Evolutionary conservation across 2,113 vertebrate species (phyloP), one percentile per base, ranked within the genome.

Genomic region (Notothenia rossii): DNA sequence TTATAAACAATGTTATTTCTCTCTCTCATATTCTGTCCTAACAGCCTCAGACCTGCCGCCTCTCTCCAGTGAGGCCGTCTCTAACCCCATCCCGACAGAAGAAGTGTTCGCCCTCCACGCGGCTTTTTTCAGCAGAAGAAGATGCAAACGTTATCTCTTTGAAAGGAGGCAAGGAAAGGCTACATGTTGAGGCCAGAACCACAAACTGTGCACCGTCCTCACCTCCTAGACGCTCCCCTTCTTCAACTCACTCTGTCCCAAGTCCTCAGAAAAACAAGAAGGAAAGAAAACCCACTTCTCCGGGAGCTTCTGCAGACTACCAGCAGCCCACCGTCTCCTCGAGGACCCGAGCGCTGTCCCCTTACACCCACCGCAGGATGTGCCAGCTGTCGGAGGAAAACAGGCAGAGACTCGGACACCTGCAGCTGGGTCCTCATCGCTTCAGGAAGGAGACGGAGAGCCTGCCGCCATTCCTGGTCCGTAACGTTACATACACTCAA

Each of bases 301-400:
- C 48, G 1, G 43, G 61, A 55, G 70, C 53, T 56, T 33, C 62
- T 29, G 22, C 3, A 3, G n/a, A 72, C 13, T 99, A 99, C 29
- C 94, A 96, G 85, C 95, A 93, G 91, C 96, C 96, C 80, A 99
- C 98, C 0, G 96, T 96, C 74, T 96, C 98, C 51, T 99, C 98
- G 51, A 94, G 91, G 87, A 93, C 95, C 2, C 96, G 96, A 46
- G 96, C 96, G 7, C 95, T 95, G 15, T 98, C 98, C 7, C 98
- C 98, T 0, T 99, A 99, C 92, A 98, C 98, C 29, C 96, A 95
- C 85, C 97, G 98, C 72, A 95, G 95, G 67, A 99, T 99, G 97
- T 99, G 97, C 89, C 96, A 98, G 90, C 96, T 97, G 0, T 96
- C 97, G 0, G 95, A 97, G 84, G 97, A 97, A 69, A 83, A 96